A percentile compares a stretch with the other conserved stretches of the same genome.
Evolutionary conservation across 2,113 vertebrate species (phyloP).

Genomic region (Pseudorasbora parva): DNA sequence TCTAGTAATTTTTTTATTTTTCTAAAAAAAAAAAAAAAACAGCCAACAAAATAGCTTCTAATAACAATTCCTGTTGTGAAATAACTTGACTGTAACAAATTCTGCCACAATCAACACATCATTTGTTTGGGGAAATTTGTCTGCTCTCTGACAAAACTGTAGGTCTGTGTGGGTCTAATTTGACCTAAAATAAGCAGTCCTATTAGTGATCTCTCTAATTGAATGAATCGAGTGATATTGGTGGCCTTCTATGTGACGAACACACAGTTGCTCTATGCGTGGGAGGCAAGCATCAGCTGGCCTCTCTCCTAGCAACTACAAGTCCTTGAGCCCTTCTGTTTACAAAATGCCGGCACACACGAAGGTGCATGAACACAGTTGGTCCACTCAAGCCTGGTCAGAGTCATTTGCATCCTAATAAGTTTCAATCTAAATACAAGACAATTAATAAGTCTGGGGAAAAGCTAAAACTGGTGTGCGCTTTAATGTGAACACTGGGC

Average conservation of each 20-base stretch:
- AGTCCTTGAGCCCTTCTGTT: constrained; percentile 48
- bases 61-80: constrained; percentile 5
- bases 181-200: background rate
- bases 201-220: constrained; percentile 30
- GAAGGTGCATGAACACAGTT: constrained; percentile 35
- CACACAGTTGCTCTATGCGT: constrained; percentile 53
- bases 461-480: background rate
- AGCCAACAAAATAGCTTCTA: background rate
- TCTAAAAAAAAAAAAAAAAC: background rate
- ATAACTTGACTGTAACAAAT: background rate
- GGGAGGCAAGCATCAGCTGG: constrained; percentile 54
- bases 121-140: constrained; percentile 24
- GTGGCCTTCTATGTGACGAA: constrained; percentile 29
- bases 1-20: background rate
- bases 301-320: constrained; percentile 59
- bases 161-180: constrained; percentile 13
- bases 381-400: constrained; percentile 45
- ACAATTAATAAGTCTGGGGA: constrained; percentile 25
- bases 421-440: constrained; percentile 33
- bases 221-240: constrained; percentile 32
- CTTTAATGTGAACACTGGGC: background rate
- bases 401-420: constrained; percentile 38
- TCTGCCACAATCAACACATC: constrained; percentile 31
- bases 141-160: constrained; percentile 9
- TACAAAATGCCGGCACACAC: constrained; percentile 55